phyloP scores from a whole-genome alignment of 2,797 vertebrate genomes.

The Siniperca obscura region DNA sequence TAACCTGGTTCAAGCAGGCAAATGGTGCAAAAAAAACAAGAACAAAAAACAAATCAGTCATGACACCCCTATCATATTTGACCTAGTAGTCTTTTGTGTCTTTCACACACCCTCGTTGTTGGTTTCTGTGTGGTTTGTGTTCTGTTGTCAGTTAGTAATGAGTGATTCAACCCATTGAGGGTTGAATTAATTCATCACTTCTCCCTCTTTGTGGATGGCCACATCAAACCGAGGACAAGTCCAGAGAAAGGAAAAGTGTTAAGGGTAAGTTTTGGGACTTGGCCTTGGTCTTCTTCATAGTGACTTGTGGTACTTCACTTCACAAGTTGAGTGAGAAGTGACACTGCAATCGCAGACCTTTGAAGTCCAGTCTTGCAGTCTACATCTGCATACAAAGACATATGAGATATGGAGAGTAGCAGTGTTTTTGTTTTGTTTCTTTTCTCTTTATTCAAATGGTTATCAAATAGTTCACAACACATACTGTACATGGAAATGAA shows the following conservation, averaged over 20 bases:
- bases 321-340: background rate
- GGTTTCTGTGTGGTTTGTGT: background rate
- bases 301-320: background rate
- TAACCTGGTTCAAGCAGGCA: background rate
- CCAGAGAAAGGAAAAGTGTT: background rate
- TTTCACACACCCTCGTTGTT: background rate
- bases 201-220: conserved; percentile 10
- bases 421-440: background rate
- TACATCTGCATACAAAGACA: background rate
- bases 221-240: conserved; percentile 15
- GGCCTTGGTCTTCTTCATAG: background rate
- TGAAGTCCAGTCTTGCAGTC: background rate
- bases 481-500: background rate
- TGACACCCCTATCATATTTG: background rate
- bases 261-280: background rate
- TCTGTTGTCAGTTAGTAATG: background rate
- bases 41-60: background rate
- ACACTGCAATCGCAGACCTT: background rate
- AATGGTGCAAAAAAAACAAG: background rate
- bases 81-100: background rate
- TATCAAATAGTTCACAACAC: background rate
- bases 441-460: background rate
- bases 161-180: background rate
- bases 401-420: background rate
- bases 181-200: conserved; percentile 5